These are phyloP conservation scores for Idris sp. DNA, from an alignment of 1,140 invertebrate genomes.

Conservation along the genomic window DNA sequence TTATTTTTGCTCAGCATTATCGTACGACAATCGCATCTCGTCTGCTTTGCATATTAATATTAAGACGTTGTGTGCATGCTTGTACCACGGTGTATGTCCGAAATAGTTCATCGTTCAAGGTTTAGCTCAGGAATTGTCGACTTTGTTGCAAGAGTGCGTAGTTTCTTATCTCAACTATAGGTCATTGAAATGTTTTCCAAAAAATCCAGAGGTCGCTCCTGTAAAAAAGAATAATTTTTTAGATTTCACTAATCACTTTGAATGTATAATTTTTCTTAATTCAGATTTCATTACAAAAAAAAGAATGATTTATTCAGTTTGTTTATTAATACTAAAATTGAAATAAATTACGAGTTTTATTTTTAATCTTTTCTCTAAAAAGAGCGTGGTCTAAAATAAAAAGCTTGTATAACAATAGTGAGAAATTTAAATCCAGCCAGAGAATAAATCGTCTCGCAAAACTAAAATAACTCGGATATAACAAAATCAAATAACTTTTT, in stretches of 20 bases:
- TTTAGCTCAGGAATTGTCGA: slow-evolving; percentile 32
- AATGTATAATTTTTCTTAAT: too few relatives aligned
- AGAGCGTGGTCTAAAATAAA: not conserved
- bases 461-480: slow-evolving; percentile 16
- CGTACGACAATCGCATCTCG: slow-evolving; percentile 36
- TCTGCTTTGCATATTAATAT: slow-evolving; percentile 50
- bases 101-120: slow-evolving; percentile 62
- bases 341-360: too few relatives aligned
- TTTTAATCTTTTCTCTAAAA: too few relatives aligned
- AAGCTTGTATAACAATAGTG: not conserved
- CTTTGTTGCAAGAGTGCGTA: slow-evolving; percentile 14
- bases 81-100: slow-evolving; percentile 25
- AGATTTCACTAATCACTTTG: too few relatives aligned
- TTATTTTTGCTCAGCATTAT: slow-evolving; percentile 13
- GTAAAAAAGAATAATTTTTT: slow-evolving; percentile 1
- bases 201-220: slow-evolving; percentile 9
- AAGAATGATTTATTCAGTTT: too few relatives aligned
- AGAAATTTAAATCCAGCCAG: slow-evolving; percentile 1
- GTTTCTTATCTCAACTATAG: slow-evolving; percentile 24
- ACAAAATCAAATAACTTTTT: slow-evolving; percentile 35
- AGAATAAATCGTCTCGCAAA: not conserved
- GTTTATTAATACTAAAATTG: too few relatives aligned
- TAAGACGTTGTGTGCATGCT: slow-evolving; percentile 18
- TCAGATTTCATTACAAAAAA: too few relatives aligned
- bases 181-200: slow-evolving; percentile 23